Evolutionary conservation across 2,797 vertebrate genomes (phyloP).

Genomic region (Pipistrellus nathusii): DNA sequence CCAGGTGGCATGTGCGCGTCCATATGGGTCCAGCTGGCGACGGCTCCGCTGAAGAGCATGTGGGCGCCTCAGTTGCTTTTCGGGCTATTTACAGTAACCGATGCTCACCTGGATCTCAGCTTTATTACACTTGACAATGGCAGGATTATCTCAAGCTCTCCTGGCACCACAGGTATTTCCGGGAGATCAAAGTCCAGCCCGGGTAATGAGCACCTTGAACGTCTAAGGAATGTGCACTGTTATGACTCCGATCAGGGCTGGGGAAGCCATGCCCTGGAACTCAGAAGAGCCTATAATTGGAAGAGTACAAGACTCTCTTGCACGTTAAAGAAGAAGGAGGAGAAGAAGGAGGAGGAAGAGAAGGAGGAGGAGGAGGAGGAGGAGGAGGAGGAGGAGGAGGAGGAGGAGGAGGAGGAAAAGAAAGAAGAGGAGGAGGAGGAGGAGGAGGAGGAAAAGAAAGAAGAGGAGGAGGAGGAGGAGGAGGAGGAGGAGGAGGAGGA

Average conservation of each 20-base stretch:
- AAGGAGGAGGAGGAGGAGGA: no score
- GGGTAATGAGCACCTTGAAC: conserved; percentile 73
- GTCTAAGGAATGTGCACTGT: conserved; percentile 68
- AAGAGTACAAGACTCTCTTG: neutral
- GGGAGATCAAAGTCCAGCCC: conserved; percentile 64
- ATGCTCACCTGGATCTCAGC: conserved; percentile 1
- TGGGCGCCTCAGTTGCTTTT: neutral
- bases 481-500: no score
- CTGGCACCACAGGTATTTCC: neutral
- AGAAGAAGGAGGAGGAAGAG: no score
- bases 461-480: no score
- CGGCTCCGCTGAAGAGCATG: neutral
- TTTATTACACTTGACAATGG: conserved; percentile 43
- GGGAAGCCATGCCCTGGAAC: conserved; percentile 70
- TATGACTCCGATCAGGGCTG: conserved; percentile 67
- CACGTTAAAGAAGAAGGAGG: neutral
- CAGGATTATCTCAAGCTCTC: conserved; percentile 56
- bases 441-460: no score
- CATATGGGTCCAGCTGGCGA: neutral
- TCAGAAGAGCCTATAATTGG: conserved; percentile 60
- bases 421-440: no score
- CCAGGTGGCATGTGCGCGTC: neutral
- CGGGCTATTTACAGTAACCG: neutral
- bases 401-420: no score
- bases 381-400: no score